Evolutionary conservation across 1,140 invertebrate genomes (phyloP).

Genomic region (Branchinecta lindahli): DNA sequence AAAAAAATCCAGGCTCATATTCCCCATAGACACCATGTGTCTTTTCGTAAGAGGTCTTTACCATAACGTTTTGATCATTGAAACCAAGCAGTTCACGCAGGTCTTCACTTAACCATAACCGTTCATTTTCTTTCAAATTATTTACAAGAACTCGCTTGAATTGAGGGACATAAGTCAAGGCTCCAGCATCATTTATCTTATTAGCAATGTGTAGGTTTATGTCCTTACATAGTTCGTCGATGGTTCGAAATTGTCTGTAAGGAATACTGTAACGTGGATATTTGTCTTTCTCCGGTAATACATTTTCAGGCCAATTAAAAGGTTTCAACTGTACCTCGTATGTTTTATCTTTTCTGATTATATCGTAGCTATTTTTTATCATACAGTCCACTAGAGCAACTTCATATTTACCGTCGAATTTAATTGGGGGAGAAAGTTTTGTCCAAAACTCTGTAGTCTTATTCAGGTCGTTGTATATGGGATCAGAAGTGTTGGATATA

Average conservation of each 20-base stretch:
- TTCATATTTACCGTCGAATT: not conserved
- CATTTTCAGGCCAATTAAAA: not conserved
- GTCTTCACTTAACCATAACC: not conserved
- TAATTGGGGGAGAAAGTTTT: not conserved
- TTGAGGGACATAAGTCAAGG: not conserved
- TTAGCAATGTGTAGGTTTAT: not conserved
- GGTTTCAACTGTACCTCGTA: not conserved
- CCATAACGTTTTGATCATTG: not conserved
- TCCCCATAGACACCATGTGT: not conserved
- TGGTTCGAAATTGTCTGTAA: not conserved
- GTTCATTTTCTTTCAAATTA: not conserved
- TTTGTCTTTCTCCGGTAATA: not conserved
- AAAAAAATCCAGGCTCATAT: not conserved
- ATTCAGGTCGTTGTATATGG: not conserved
- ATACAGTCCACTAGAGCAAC: not conserved
- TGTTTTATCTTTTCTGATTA: not conserved
- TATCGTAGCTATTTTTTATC: not conserved
- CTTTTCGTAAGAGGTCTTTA: not conserved
- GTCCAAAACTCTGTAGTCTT: not conserved
- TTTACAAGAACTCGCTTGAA: not conserved
- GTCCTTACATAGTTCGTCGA: not conserved
- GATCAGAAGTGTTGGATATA: slow-evolving; percentile 1
- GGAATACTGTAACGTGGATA: not conserved
- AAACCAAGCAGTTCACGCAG: not conserved
- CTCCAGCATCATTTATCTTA: not conserved